phyloP scores from a whole-genome alignment of 1,140 invertebrate species.

The Dendroctonus ponderosae region DNA sequence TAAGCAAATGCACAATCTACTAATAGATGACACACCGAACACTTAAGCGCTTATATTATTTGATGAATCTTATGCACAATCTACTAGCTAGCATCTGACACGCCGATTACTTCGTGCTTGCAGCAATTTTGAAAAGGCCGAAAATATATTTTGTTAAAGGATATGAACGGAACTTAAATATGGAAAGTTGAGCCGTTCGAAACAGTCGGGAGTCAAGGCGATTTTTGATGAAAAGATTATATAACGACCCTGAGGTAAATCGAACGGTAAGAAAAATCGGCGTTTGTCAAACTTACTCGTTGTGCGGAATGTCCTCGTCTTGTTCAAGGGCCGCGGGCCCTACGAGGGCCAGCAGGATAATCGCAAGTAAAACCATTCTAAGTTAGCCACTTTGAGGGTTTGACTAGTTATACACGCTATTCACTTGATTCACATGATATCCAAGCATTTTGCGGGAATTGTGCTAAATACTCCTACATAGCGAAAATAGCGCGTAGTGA shows the following conservation, averaged over 20 bases:
- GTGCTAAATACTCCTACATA: constrained; percentile 14
- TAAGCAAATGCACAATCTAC: too few relatives aligned
- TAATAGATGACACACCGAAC: too few relatives aligned
- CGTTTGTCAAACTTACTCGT: constrained; percentile 65
- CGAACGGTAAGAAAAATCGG: constrained; percentile 1
- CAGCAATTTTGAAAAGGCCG: too few relatives aligned
- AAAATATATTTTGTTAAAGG: too few relatives aligned
- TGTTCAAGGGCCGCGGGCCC: constrained; percentile 58
- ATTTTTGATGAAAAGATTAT: neutral
- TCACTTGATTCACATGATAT: constrained; percentile 5
- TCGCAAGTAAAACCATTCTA: constrained; percentile 31
- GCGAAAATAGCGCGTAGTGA: constrained; percentile 18
- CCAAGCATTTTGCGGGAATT: constrained; percentile 11
- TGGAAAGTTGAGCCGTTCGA: too few relatives aligned
- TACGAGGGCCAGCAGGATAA: constrained; percentile 40
- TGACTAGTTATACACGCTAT: constrained; percentile 1
- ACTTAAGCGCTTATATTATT: too few relatives aligned
- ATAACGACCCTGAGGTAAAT: constrained; percentile 3
- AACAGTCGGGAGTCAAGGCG: too few relatives aligned
- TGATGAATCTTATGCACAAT: too few relatives aligned
- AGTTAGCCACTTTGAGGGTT: constrained; percentile 3
- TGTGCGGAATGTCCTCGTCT: constrained; percentile 80
- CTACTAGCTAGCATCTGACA: too few relatives aligned
- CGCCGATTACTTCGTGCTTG: too few relatives aligned
- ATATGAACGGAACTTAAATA: too few relatives aligned